Base-by-base conservation (phyloP, 1,140 invertebrate genomes). In the Doryteuthis pealeii region DNA sequence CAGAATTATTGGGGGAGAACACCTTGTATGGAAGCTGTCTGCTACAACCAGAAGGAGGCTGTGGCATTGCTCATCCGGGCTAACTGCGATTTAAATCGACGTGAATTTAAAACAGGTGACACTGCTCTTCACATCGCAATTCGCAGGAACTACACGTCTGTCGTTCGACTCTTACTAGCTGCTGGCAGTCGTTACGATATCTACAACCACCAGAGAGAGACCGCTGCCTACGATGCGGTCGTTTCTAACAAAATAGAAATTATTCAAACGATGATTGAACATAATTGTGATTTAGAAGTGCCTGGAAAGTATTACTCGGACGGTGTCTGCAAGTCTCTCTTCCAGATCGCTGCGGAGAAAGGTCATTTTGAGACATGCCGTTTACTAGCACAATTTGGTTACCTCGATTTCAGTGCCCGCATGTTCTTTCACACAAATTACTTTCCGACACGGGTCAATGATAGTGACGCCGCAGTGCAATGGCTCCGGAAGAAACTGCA, bases 81-180 rank as follows among this genome's bases (percentile, higher is more conserved):
- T 49, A 81, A 79, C 69, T 87, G 86, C 79, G 85, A 88, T 78
- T 76, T 88, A 43, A 86, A 87, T 75, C 79, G 84, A 12, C 79
- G 87, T 14, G 86, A 88, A 75, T 86, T 86, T 74, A 85, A 85
- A 78, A 86, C 83, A 5, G 87, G 87, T 3, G 86, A 87, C 76
- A 88, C 89, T 12, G 87, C 89, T 10, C 79, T 90, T 33, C 89
- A 90, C 79, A 87, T 90, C 66, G 89, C 89, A 30, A 88, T 89
- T 49, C 88, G 88, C 49, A 81, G 89, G 76, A 90, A 90, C 72
- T 89, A 89, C 76, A 84, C 87, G 26, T 89, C 90, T 43, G 89
- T 92, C 33, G 89, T 91, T 1, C 86, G 89, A 68, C 76, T 91
- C 35, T 84, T 93, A 43, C 82, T 93, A 12, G 83, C 82, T 28